Evolutionary conservation across 2,113 vertebrate species (phyloP), one percentile per base, ranked within the genome.

Genomic region (Paraplagusia blochii): DNA sequence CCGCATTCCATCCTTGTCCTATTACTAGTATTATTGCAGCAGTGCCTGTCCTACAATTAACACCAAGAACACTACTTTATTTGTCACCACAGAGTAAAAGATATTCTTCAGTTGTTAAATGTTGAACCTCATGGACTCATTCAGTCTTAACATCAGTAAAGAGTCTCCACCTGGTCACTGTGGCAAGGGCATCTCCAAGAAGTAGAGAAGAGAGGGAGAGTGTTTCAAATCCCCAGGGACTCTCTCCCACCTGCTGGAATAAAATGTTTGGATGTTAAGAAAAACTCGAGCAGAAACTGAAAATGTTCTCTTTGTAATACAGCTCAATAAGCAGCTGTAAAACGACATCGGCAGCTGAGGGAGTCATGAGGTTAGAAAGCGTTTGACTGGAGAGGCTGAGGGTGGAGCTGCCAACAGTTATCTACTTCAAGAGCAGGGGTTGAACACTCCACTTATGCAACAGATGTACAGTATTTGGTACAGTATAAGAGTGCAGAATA

Each of bases 241-340:
- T 35, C 7, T 7, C 38, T 2, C 69, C 69, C 85, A 84, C 82
- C 81, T 85, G 81, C 61, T 18, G 62, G 48, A 58, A 34, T 58
- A 68, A 60, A 33, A 60, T 57, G 38, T 70, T 67, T 58, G 58
- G 18, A 60, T 29, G 44, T 43, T 57, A 76, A 53, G 68, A 59
- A 56, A 82, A 78, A 55, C 61, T 54, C 58, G 40, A 58, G 44
- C 63, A 46, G 14, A 35, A 48, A 56, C 58, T 50, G 1, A 67
- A 63, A 36, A 44, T 38, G 40, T 22, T 53, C 38, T 63, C 53
- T 43, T 66, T 57, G 45, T 61, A 49, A 38, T 58, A 57, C 56
- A 61, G 49, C 10, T 56, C 44, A 57, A 75, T 67, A 49, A 65
- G 58, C 56, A 36, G 22, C 33, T 8, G 10, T 56, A 33, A 38